A percentile compares a stretch with the other conserved stretches of the same genome.
Conservation (phyloP, 2,113 vertebrate species). For the Anthoscopus minutus region DNA sequence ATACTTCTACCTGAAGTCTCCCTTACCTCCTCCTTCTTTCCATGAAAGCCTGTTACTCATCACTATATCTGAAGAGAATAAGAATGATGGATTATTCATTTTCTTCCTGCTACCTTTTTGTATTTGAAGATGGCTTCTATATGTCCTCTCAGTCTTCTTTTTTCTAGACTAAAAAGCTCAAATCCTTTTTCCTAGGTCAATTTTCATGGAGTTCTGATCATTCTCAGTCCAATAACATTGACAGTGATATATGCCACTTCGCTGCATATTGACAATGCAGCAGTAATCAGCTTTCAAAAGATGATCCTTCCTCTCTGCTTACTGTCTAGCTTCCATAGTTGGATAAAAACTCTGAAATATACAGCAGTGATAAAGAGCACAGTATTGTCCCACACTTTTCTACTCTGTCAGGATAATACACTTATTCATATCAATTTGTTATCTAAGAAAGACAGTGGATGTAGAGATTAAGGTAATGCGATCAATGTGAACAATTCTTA, state of each 20-base stretch:
- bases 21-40: background rate
- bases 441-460: background rate
- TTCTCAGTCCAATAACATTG: background rate
- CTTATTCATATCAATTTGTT: background rate
- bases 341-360: background rate
- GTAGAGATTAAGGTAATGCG: background rate
- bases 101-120: background rate
- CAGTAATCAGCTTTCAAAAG: conserved; percentile 19
- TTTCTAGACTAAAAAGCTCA: background rate
- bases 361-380: background rate
- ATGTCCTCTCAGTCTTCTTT: background rate
- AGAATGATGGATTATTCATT: background rate
- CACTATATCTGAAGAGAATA: background rate
- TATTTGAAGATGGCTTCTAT: background rate
- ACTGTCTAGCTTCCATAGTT: background rate
- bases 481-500: background rate
- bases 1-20: background rate
- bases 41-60: background rate
- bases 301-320: background rate
- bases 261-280: background rate
- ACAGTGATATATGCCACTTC: background rate
- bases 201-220: background rate
- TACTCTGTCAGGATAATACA: background rate
- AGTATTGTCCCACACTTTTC: background rate
- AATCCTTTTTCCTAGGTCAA: background rate